phyloP scores from a whole-genome alignment of 2,113 vertebrate species.

The Romanogobio albipinnatus region DNA sequence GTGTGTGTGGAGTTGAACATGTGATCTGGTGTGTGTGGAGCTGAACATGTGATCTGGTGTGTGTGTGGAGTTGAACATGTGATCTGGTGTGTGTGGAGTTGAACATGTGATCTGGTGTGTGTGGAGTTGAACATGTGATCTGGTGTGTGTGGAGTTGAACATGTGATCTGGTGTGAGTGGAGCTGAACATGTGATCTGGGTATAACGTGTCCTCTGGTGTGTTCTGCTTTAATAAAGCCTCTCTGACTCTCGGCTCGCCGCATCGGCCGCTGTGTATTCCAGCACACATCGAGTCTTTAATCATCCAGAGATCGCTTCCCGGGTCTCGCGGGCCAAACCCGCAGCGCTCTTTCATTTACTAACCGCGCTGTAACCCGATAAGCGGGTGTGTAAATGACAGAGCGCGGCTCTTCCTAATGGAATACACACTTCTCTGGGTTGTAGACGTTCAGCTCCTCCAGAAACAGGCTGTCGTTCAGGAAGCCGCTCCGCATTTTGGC shows the following conservation, averaged over 20 bases:
- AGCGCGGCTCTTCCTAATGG: conserved; percentile 69
- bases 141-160: too few relatives aligned
- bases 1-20: too few relatives aligned
- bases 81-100: too few relatives aligned
- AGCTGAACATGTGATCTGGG: too few relatives aligned
- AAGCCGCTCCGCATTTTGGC: conserved; percentile 89
- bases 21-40: too few relatives aligned
- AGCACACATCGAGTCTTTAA: conserved; percentile 63
- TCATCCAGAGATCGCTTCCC: conserved; percentile 52
- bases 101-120: too few relatives aligned
- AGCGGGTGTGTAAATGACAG: conserved; percentile 76
- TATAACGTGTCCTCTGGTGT: too few relatives aligned
- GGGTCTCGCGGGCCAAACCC: conserved; percentile 62
- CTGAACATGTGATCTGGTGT: too few relatives aligned
- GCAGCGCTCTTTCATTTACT: conserved; percentile 76
- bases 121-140: too few relatives aligned
- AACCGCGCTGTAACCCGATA: conserved; percentile 77
- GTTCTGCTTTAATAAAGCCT: too few relatives aligned
- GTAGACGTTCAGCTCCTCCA: conserved; percentile 96
- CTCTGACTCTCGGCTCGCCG: background rate
- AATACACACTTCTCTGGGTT: conserved; percentile 93
- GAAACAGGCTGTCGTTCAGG: conserved; percentile 94
- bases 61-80: too few relatives aligned
- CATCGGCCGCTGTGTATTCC: background rate
- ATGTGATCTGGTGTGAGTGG: too few relatives aligned